phyloP scores from a whole-genome alignment of 1,140 invertebrate species.

The Drosophila pectinifera region DNA sequence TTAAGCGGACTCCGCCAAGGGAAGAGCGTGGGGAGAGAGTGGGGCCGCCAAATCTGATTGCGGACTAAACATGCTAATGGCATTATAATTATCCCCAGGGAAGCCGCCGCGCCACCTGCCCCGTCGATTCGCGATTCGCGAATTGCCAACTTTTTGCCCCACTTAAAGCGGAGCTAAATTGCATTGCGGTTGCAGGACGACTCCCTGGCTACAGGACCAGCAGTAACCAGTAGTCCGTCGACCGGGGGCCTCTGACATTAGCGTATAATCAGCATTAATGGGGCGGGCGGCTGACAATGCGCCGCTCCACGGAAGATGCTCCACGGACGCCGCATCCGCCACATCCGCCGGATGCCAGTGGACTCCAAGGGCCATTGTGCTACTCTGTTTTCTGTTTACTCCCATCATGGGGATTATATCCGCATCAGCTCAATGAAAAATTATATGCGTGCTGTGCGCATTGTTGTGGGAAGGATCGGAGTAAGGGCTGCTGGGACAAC shows the following conservation, averaged over 20 bases:
- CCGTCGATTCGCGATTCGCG: constrained; percentile 71
- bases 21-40: not conserved
- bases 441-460: constrained; percentile 56
- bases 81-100: constrained; percentile 79
- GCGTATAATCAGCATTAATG: constrained; percentile 82
- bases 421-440: constrained; percentile 80
- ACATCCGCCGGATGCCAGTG: too few species aligned
- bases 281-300: constrained; percentile 63
- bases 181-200: constrained; percentile 59
- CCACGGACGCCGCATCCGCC: constrained; percentile 28
- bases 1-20: constrained; percentile 38
- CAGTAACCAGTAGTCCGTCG: constrained; percentile 6
- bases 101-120: constrained; percentile 36
- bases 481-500: constrained; percentile 7
- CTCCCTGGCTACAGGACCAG: not conserved
- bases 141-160: constrained; percentile 69
- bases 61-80: constrained; percentile 80
- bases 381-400: constrained; percentile 32
- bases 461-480: constrained; percentile 27
- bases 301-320: constrained; percentile 50
- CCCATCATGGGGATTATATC: constrained; percentile 69
- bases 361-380: constrained; percentile 48
- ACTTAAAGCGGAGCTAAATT: constrained; percentile 72
- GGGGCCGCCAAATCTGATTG: constrained; percentile 69
- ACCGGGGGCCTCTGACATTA: constrained; percentile 61